phyloP scores from a whole-genome alignment of 2,797 vertebrate genomes.

The Melanotaenia nigrans region DNA sequence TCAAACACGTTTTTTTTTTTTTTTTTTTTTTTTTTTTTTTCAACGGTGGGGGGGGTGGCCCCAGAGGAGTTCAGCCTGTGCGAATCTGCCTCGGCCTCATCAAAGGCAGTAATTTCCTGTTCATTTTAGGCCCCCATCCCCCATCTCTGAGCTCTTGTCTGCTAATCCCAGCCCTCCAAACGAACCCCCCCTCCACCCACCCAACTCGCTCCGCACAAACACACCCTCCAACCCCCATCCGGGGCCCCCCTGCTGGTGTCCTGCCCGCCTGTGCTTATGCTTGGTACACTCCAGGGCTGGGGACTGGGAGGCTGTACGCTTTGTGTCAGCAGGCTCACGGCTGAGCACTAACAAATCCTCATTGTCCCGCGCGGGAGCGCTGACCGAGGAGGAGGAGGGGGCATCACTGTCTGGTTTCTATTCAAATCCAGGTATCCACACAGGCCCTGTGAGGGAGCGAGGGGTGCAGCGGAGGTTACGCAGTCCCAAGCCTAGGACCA shows the following conservation, averaged over 20 bases:
- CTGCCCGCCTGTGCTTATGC: constrained; percentile 80
- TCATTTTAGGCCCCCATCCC: constrained; percentile 83
- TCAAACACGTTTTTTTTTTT: constrained; percentile 34
- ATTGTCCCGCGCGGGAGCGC: constrained; percentile 90
- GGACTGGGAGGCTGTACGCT: constrained; percentile 75
- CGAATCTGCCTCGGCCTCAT: constrained; percentile 88
- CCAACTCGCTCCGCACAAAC: constrained; percentile 2
- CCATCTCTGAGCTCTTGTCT: constrained; percentile 88
- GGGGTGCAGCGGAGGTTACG: constrained; percentile 29
- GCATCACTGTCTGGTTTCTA: constrained; percentile 96
- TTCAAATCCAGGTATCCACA: constrained; percentile 95
- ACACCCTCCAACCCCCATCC: constrained; percentile 38
- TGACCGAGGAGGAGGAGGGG: constrained; percentile 79
- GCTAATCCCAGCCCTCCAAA: constrained; percentile 83
- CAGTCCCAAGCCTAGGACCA: constrained; percentile 57
- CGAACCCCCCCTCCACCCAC: constrained; percentile 42
- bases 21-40: background rate
- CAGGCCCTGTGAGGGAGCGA: constrained; percentile 51
- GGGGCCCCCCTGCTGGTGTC: constrained; percentile 65
- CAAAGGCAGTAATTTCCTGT: constrained; percentile 98
- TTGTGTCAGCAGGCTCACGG: constrained; percentile 92
- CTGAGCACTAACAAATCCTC: constrained; percentile 94
- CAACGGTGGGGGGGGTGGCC: constrained; percentile 23
- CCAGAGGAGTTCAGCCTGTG: constrained; percentile 79
- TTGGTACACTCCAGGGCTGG: constrained; percentile 58